These are phyloP conservation scores for Choloepus hoffmanni DNA, from an alignment of 2,113 vertebrate species.

Conservation along the genomic window DNA sequence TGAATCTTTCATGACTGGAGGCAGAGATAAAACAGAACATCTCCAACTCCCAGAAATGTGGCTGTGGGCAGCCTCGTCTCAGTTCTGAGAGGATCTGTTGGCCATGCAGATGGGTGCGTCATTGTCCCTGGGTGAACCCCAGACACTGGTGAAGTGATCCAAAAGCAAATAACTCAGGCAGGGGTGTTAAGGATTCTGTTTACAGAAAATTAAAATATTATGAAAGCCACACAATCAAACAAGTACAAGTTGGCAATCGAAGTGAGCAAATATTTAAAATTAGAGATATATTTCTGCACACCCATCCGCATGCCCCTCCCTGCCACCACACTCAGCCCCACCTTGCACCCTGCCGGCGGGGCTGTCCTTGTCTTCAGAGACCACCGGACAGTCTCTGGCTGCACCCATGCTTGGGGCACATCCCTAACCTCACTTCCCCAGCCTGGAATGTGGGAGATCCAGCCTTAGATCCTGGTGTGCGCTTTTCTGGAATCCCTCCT, in stretches of 20 bases:
- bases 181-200: slow-evolving; percentile 43
- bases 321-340: not conserved
- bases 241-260: not conserved
- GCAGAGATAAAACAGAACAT: slow-evolving; percentile 2
- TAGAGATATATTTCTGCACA: not conserved
- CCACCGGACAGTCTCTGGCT: not conserved
- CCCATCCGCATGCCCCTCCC: fast-evolving
- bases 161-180: slow-evolving; percentile 24
- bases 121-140: not conserved
- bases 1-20: not conserved
- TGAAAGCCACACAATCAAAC: slow-evolving; percentile 21
- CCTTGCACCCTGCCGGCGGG: not conserved
- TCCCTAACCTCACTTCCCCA: not conserved
- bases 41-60: not conserved
- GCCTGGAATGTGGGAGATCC: not conserved
- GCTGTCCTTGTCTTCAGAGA: not conserved
- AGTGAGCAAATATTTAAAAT: not conserved
- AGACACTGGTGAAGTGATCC: slow-evolving; percentile 10
- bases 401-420: not conserved
- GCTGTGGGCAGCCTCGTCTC: not conserved
- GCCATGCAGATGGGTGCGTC: not conserved
- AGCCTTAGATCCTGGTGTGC: not conserved
- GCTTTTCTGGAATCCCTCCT: not conserved
- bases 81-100: not conserved
- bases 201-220: slow-evolving; percentile 43